These are phyloP conservation scores for Anticlea derivata DNA, from an alignment of 2,888 invertebrate species.

Conservation along the genomic window DNA sequence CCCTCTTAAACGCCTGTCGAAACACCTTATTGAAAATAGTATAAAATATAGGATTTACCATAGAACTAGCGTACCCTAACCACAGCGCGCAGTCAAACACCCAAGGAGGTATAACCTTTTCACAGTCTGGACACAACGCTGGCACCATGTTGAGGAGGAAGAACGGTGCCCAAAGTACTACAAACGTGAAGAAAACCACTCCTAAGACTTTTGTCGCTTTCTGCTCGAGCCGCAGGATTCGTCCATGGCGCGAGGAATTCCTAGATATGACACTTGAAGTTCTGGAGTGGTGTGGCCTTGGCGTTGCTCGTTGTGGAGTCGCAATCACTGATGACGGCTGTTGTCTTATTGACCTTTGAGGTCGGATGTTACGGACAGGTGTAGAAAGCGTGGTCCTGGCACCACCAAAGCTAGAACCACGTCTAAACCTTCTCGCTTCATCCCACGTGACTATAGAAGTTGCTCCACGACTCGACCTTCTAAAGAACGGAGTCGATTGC, in stretches of 20 bases:
- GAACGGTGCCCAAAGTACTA: constrained; percentile 97
- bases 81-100: constrained; percentile 95
- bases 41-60: constrained; percentile 98
- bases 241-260: constrained; percentile 91
- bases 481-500: constrained; percentile 74
- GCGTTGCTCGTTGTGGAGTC: constrained; percentile 76
- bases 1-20: constrained; percentile 94
- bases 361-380: constrained; percentile 69
- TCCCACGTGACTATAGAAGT: constrained; percentile 92
- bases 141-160: constrained; percentile 95
- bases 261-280: constrained; percentile 92
- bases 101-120: constrained; percentile 88
- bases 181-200: constrained; percentile 97
- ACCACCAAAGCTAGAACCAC: constrained; percentile 89
- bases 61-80: constrained; percentile 97
- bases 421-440: constrained; percentile 83
- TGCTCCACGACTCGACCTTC: constrained; percentile 84
- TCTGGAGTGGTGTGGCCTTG: constrained; percentile 89
- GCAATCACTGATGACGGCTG: constrained; percentile 60
- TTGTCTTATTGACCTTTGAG: constrained; percentile 63
- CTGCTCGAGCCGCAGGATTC: constrained; percentile 94
- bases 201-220: constrained; percentile 98
- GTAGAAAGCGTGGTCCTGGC: constrained; percentile 85
- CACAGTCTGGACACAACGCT: constrained; percentile 92
- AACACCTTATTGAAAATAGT: constrained; percentile 98